Conservation (phyloP, 2,888 invertebrate species). For the Heliconius cydno region DNA sequence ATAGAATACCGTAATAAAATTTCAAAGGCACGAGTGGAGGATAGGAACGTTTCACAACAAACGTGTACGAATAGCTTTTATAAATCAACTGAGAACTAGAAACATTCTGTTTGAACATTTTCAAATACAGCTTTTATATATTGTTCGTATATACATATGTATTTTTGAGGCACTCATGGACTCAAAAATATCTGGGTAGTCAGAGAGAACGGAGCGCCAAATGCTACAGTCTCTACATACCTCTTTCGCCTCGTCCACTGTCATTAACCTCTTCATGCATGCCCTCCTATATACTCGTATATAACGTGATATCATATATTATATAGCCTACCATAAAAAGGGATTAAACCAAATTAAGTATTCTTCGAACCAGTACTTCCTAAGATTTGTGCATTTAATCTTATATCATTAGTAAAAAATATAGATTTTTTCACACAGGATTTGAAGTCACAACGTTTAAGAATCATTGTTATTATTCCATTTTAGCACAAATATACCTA, state of each 20-base stretch:
- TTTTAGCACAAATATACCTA: background rate
- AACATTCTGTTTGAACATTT: background rate
- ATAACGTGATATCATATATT: too few species aligned
- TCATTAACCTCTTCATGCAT: too few species aligned
- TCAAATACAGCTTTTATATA: slow-evolving; percentile 17
- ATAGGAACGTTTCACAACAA: slow-evolving; percentile 20
- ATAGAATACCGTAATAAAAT: slow-evolving; percentile 20
- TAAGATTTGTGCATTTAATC: too few species aligned
- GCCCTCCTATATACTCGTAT: too few species aligned
- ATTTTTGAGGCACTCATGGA: too few species aligned
- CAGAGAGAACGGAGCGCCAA: too few species aligned
- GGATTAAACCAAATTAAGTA: too few species aligned
- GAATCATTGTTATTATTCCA: background rate
- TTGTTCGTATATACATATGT: background rate
- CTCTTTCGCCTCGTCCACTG: too few species aligned
- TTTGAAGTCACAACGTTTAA: background rate
- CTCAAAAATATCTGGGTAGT: too few species aligned
- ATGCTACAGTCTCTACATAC: too few species aligned
- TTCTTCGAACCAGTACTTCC: too few species aligned
- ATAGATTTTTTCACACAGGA: background rate
- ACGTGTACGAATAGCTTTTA: slow-evolving; percentile 23
- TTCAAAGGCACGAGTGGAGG: background rate
- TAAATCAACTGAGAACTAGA: slow-evolving; percentile 20
- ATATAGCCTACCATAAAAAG: too few species aligned
- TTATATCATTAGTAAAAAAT: background rate